Evolutionary conservation across 1,140 invertebrate species (phyloP).

Genomic region (Lasioglossum baleicum): DNA sequence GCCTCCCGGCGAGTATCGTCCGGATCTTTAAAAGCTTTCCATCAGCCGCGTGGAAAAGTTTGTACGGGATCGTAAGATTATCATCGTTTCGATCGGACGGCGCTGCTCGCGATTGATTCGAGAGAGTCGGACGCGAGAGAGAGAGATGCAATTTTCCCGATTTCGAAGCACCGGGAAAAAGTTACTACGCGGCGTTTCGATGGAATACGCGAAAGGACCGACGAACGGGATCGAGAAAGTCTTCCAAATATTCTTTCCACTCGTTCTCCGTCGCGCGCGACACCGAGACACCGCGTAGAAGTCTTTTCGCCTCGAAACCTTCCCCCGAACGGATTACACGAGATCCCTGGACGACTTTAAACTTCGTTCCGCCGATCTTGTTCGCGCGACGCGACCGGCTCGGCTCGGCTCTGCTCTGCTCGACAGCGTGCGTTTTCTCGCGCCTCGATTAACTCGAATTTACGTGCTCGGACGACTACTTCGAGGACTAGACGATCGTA

Average conservation of each 20-base stretch:
- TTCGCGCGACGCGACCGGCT: not conserved
- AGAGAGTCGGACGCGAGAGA: too few species aligned
- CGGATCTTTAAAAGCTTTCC: slow-evolving; percentile 60
- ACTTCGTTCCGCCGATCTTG: slow-evolving; percentile 13
- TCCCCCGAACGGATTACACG: slow-evolving; percentile 26
- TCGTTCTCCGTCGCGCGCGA: not conserved
- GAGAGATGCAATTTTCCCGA: not conserved
- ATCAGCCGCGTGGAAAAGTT: slow-evolving; percentile 33
- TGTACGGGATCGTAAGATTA: slow-evolving; percentile 46
- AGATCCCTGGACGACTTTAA: slow-evolving; percentile 27
- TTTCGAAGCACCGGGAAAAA: not conserved
- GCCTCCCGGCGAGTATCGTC: slow-evolving; percentile 53
- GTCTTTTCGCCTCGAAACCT: slow-evolving; percentile 9
- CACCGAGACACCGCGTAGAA: not conserved
- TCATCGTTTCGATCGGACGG: slow-evolving; percentile 40
- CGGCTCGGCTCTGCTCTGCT: too few species aligned
- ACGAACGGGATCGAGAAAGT: not conserved
- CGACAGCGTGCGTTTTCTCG: not conserved
- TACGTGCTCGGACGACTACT: too few species aligned
- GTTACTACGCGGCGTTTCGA: not conserved
- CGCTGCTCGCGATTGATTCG: slow-evolving; percentile 22
- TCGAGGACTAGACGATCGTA: not conserved
- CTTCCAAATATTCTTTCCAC: not conserved
- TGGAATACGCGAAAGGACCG: not conserved
- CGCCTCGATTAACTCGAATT: slow-evolving; percentile 36